Conservation (phyloP, 2,888 invertebrate genomes). For the Laspeyria flexula region DNA sequence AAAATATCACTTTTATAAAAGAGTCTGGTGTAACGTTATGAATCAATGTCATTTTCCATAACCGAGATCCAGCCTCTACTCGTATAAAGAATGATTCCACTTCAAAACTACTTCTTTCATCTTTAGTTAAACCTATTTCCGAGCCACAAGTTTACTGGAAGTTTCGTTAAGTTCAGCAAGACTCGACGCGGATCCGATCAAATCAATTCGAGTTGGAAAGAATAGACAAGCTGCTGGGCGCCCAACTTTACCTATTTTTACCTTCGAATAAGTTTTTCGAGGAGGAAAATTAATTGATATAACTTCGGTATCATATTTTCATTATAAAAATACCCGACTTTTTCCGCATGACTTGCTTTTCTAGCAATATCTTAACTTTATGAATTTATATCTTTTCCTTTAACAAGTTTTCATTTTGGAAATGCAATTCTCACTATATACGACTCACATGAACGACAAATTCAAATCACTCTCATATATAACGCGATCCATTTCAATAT, state of each 20-base stretch:
- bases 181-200: conserved; percentile 71
- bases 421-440: conserved; percentile 5
- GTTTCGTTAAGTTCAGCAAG: conserved; percentile 65
- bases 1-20: conserved; percentile 39
- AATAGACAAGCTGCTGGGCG: conserved; percentile 68
- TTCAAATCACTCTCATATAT: conserved; percentile 6
- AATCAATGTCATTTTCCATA: conserved; percentile 73
- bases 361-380: neutral
- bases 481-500: conserved; percentile 15
- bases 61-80: conserved; percentile 56
- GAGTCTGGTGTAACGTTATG: conserved; percentile 54
- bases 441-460: conserved; percentile 1
- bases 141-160: conserved; percentile 69
- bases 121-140: conserved; percentile 75
- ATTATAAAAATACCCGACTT: conserved; percentile 2
- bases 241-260: conserved; percentile 63
- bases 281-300: conserved; percentile 56
- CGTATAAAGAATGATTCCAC: conserved; percentile 70
- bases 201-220: conserved; percentile 76
- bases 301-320: conserved; percentile 24
- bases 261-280: conserved; percentile 49
- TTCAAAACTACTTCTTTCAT: conserved; percentile 73
- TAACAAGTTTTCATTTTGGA: neutral
- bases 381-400: neutral
- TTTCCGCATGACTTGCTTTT: neutral